Base-by-base conservation (phyloP, 2,888 invertebrate species). In the Leucophenga maculata region DNA sequence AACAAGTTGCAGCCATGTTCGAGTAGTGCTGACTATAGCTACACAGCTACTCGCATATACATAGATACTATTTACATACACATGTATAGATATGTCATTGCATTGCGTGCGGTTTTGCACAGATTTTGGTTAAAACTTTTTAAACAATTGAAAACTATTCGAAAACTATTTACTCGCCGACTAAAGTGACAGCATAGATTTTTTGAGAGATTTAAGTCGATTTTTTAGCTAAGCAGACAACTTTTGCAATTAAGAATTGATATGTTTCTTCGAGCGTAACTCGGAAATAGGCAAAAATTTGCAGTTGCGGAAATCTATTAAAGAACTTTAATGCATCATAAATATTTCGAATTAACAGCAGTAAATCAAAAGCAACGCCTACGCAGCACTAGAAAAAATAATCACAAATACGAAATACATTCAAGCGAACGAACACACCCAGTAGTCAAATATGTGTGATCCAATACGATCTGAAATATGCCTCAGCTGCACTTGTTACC, bases 121-220 rank as follows among this genome's bases (percentile, higher is more conserved):
- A 72, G 79, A 84, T 84, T 81, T 83, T 81, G 81, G 71, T 74
- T 75, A 84, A 77, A 81, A 84, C 68, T 84, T 81, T 80, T 39
- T 78, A 80, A 80, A 80, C 80, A 80, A 84, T 80, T 74, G 73
- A 65, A 39, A 80, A 84, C 81, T 81, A 84, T 83, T 75, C 69
- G 75, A 79, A 39, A 77, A 81, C 82, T 64, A 48, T 64, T 64
- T 64, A 22, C 62, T 22, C 22, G 8, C 39, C 8, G 1, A 39
- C 11, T 39, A 4, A 3, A 11, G 6, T 39, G 39, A 39, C 39
- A 6, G 39, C 26, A 39, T 39, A 39, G 39, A 8, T 6, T 39
- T 39, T 39, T 4, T 26, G 26, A 26, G 26, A 39, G 11, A 39
- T 39, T 39, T 39, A 39, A 39, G 8, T 11, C 11, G 39, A 11